A percentile compares a stretch with the other conserved stretches of the same genome.
Evolutionary conservation across 2,888 invertebrate species (phyloP).

Genomic region (Tetragnatha montana): DNA sequence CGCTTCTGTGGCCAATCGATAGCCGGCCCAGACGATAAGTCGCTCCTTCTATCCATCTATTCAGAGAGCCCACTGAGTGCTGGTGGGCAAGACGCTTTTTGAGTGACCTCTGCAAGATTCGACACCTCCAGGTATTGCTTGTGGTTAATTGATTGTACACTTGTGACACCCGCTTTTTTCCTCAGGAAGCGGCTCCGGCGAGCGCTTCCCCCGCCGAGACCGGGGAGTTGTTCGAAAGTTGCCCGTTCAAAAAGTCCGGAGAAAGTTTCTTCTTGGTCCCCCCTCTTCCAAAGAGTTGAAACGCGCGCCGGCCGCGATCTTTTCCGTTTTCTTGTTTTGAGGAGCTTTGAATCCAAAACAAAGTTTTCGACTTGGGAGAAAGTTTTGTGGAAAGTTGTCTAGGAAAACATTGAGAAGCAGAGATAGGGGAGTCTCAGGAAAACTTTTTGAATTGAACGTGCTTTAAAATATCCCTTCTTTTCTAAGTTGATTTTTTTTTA

Average conservation of each 20-base stretch:
- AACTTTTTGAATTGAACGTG: no score
- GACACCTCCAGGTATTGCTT: conserved; percentile 37
- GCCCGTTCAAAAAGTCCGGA: conserved; percentile 7
- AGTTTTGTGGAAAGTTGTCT: neutral
- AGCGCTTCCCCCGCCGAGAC: neutral
- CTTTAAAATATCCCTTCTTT: no score
- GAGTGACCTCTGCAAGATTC: neutral
- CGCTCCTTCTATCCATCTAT: conserved; percentile 28
- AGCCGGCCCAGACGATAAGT: conserved; percentile 7
- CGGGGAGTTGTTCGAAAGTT: neutral
- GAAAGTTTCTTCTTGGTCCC: neutral
- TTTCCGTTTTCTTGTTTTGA: neutral
- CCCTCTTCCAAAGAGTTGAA: neutral
- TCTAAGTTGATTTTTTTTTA: no score
- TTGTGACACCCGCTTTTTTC: neutral
- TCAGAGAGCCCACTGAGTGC: conserved; percentile 21
- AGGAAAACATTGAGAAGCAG: no score
- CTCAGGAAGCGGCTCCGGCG: neutral
- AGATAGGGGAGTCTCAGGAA: no score
- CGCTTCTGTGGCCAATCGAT: conserved; percentile 46
- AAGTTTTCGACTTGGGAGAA: neutral
- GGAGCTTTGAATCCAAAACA: neutral
- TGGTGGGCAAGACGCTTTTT: conserved; percentile 26
- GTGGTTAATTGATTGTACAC: conserved; percentile 1
- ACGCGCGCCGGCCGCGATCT: neutral